Evolutionary conservation across 2,113 vertebrate genomes (phyloP).

Genomic region (Toxotes chatareus): DNA sequence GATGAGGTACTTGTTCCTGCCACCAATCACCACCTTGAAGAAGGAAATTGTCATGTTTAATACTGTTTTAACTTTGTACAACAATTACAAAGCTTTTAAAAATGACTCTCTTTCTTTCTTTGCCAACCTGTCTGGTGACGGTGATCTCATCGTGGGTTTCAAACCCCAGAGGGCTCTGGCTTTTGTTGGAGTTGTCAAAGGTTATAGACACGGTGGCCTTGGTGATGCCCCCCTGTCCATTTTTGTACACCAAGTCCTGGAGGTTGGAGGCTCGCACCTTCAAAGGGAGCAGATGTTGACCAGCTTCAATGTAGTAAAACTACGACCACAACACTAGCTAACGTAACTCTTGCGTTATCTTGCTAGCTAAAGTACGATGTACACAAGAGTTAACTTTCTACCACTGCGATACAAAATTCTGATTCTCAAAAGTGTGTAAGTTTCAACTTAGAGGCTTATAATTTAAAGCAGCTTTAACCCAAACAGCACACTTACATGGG

Average conservation of each 20-base stretch:
- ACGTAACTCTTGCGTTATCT: not conserved
- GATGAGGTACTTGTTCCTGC: slow-evolving; percentile 95
- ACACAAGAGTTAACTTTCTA: not conserved
- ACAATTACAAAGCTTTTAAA: not conserved
- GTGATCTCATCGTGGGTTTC: slow-evolving; percentile 93
- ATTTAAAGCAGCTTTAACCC: not conserved
- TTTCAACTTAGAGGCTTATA: not conserved
- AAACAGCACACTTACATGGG: slow-evolving; percentile 85
- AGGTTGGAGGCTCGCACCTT: slow-evolving; percentile 94
- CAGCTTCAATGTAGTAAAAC: not conserved
- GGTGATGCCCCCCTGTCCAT: slow-evolving; percentile 92
- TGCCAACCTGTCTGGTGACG: slow-evolving; percentile 91
- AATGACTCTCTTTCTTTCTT: not conserved
- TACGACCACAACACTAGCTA: not conserved
- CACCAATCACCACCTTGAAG: slow-evolving; percentile 89
- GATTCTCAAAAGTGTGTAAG: not conserved
- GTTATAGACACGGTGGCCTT: slow-evolving; percentile 94
- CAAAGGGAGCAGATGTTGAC: not conserved
- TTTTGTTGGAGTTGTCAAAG: slow-evolving; percentile 97
- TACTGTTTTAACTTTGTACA: not conserved
- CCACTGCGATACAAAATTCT: not conserved
- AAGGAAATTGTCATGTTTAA: not conserved
- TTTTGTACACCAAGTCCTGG: slow-evolving; percentile 96
- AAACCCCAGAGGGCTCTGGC: slow-evolving; percentile 92
- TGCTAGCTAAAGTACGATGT: not conserved